Evolutionary conservation across 2,797 vertebrate species (phyloP).

Genomic region (Loris lydekkerianus): DNA sequence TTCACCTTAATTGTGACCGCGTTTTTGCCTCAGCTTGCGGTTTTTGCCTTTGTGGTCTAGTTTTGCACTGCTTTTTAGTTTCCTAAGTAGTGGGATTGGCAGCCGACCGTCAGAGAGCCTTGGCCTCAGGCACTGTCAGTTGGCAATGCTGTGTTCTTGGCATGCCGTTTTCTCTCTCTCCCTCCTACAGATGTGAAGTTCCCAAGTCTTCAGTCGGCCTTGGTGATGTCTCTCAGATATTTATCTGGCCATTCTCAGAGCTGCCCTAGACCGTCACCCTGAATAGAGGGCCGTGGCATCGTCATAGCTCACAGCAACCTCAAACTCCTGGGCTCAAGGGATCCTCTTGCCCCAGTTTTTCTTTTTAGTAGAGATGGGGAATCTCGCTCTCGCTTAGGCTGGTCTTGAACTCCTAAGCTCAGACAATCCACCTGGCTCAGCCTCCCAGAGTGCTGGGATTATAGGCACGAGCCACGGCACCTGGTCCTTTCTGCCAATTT

Average conservation of each 20-base stretch:
- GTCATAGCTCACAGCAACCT: no score
- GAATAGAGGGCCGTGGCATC: no score
- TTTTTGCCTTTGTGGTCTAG: constrained; percentile 80
- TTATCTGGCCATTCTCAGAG: not conserved
- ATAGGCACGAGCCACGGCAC: no score
- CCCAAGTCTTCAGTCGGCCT: not conserved
- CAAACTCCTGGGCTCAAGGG: no score
- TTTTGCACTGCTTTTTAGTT: constrained; percentile 66
- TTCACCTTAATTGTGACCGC: constrained; percentile 85
- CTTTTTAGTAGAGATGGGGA: no score
- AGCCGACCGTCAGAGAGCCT: constrained; percentile 61
- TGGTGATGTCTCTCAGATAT: not conserved
- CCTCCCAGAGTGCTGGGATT: no score
- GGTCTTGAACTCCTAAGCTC: no score
- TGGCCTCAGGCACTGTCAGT: constrained; percentile 8
- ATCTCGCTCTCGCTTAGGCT: no score
- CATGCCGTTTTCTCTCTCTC: not conserved
- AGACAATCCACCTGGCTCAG: no score
- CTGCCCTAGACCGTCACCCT: not conserved
- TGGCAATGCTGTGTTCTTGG: constrained; percentile 52
- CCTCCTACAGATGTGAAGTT: not conserved
- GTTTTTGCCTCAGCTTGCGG: constrained; percentile 84
- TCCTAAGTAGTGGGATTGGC: constrained; percentile 68
- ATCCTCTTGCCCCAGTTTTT: no score
- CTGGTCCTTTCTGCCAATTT: no score